phyloP scores from a whole-genome alignment of 2,113 vertebrate species.

The Planiliza haematocheilus region DNA sequence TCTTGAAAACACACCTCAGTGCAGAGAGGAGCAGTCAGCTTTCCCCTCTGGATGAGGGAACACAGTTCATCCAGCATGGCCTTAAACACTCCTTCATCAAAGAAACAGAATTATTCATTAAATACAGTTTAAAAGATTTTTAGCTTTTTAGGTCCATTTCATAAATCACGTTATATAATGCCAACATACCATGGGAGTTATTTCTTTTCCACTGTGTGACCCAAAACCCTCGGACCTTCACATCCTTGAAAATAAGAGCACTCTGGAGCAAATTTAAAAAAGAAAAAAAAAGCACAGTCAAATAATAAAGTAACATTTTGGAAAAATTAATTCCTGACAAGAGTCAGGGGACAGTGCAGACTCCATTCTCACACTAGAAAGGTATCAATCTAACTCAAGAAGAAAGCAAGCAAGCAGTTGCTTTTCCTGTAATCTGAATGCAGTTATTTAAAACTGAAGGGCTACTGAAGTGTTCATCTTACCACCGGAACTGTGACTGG shows the following conservation, averaged over 20 bases:
- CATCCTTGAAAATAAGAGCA: constrained; percentile 93
- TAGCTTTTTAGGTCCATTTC: background rate
- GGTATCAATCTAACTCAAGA: background rate
- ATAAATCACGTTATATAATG: background rate
- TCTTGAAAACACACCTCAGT: constrained; percentile 84
- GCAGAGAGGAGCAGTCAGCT: constrained; percentile 85
- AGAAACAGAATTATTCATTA: background rate
- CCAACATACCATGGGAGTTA: constrained; percentile 84
- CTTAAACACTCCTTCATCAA: constrained; percentile 71
- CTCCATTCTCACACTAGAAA: background rate
- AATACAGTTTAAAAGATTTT: background rate
- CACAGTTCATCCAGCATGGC: constrained; percentile 89
- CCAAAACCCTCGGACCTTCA: constrained; percentile 94
- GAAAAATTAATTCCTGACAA: background rate
- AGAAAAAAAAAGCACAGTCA: background rate
- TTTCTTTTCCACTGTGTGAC: constrained; percentile 92
- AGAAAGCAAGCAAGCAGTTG: background rate
- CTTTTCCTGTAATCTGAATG: background rate
- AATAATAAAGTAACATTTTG: background rate
- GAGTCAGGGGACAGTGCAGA: background rate
- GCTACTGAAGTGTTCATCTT: constrained; percentile 56
- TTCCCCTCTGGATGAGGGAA: constrained; percentile 84
- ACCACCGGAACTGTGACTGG: constrained; percentile 93
- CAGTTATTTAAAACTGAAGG: background rate
- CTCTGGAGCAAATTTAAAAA: constrained; percentile 81